Percentiles rank a stretch among this genome's conserved stretches.
Evolutionary conservation across 2,888 invertebrate genomes (phyloP).

Genomic region (Leptopterna dolabrata): DNA sequence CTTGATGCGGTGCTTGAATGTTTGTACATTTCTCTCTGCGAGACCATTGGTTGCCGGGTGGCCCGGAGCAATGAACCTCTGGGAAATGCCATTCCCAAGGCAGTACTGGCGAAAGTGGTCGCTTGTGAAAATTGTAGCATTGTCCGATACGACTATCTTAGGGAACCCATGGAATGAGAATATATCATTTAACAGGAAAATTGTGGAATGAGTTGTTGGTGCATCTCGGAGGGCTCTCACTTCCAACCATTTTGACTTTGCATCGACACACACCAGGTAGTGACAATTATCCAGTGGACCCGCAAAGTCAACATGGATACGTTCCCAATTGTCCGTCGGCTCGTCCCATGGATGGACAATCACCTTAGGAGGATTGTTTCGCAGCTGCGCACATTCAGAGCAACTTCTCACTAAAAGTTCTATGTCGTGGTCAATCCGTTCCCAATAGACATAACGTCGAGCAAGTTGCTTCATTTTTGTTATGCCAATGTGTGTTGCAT

Average conservation of each 20-base stretch:
- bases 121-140: slow-evolving; percentile 62
- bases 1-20: slow-evolving; percentile 52
- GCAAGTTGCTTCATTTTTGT: too few relatives aligned
- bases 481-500: too few relatives aligned
- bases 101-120: slow-evolving; percentile 61
- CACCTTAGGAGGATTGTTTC: too few relatives aligned
- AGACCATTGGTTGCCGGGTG: slow-evolving; percentile 22
- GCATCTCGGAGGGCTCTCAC: slow-evolving; percentile 5
- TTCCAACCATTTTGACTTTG: slow-evolving; percentile 57
- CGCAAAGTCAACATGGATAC: slow-evolving; percentile 30
- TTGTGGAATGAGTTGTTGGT: slow-evolving; percentile 60
- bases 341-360: slow-evolving; percentile 62
- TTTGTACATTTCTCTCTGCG: slow-evolving; percentile 54
- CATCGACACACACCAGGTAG: slow-evolving; percentile 55
- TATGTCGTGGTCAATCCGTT: too few relatives aligned
- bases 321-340: slow-evolving; percentile 59
- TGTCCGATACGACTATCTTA: slow-evolving; percentile 61
- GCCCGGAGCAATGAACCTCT: slow-evolving; percentile 59
- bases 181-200: slow-evolving; percentile 59
- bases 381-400: too few relatives aligned
- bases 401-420: too few relatives aligned
- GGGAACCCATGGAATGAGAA: slow-evolving; percentile 62
- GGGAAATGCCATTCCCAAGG: slow-evolving; percentile 58
- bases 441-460: too few relatives aligned
- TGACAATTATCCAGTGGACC: slow-evolving; percentile 12